Conservation (phyloP, 2,113 vertebrate genomes). For the Diadophis punctatus region DNA sequence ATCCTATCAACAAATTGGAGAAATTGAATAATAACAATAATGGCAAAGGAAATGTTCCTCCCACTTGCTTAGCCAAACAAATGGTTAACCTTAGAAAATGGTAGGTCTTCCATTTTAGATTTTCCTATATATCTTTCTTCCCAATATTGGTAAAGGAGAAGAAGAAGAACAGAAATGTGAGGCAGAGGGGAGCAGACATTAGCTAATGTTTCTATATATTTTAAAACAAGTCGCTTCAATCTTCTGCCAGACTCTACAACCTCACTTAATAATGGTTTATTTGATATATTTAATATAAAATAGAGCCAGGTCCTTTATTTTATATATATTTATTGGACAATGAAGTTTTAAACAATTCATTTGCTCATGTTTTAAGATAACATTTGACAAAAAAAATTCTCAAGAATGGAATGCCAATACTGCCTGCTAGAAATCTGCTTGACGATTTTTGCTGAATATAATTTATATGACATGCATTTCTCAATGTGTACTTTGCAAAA, state of each 20-base stretch:
- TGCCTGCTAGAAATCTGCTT: neutral
- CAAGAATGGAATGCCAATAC: neutral
- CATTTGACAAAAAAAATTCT: neutral
- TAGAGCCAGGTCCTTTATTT: neutral
- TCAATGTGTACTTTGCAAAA: neutral
- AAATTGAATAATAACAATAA: neutral
- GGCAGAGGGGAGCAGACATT: neutral
- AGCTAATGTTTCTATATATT: neutral
- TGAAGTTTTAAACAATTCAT: neutral
- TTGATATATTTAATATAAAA: neutral
- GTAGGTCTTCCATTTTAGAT: neutral
- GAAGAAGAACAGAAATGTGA: neutral
- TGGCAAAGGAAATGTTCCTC: neutral
- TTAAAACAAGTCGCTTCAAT: neutral
- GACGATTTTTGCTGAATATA: neutral
- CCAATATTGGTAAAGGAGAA: neutral
- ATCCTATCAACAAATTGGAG: neutral
- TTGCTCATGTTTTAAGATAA: neutral
- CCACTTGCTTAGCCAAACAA: neutral
- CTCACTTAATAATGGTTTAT: too few relatives aligned
- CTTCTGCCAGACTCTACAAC: neutral
- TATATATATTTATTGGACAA: neutral
- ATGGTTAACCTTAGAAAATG: neutral
- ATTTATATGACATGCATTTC: neutral
- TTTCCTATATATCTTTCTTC: neutral